Base-by-base conservation (phyloP, 2,113 vertebrate species). In the Xyrauchen texanus region DNA sequence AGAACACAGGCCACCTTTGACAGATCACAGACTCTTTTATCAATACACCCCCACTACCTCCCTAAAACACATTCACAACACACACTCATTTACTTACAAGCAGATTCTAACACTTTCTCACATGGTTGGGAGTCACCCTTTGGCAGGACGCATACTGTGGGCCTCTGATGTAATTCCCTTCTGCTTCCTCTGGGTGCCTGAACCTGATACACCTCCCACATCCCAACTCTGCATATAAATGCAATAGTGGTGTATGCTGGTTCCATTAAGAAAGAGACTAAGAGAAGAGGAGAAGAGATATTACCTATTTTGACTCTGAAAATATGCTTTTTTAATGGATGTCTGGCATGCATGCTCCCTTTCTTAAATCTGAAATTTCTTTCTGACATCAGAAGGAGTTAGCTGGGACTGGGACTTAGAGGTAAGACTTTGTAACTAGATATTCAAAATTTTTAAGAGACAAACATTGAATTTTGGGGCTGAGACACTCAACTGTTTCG, bases 181-280 rank as follows among this genome's bases (percentile, higher is more conserved):
- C 11, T n/a, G 8, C 42, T 67, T 58, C 60, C 77, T 69, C 42
- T 52, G 55, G 71, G 70, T 64, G 65, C 66, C 62, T 63, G 76
- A 15, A 8, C 9, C 44, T 62, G 7, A 34, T 78, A 65, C 52
- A 61, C 77, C 83, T 75, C 83, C 82, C 69, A 77, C 83, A 9
- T 55, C 76, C 51, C 42, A 34, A 52, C 46, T 42, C 49, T 63
- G 15, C 45, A 72, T 79, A 81, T 78, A 81, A 81, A 85, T 84
- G 66, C 61, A 63, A 69, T 58, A 66, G 57, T 46, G 16, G 64
- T 2, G 55, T 3, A 44, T 75, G 71, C 47, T 53, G 61, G 5
- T 66, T 13, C 51, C 47, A 34, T 11, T 74, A 45, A 72, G 12
- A 21, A 44, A 34, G 21, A 34, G 21, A 34, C 21, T 34, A 34